Conservation (phyloP, 2,797 vertebrate species). For the Chiloscyllium punctatum region DNA sequence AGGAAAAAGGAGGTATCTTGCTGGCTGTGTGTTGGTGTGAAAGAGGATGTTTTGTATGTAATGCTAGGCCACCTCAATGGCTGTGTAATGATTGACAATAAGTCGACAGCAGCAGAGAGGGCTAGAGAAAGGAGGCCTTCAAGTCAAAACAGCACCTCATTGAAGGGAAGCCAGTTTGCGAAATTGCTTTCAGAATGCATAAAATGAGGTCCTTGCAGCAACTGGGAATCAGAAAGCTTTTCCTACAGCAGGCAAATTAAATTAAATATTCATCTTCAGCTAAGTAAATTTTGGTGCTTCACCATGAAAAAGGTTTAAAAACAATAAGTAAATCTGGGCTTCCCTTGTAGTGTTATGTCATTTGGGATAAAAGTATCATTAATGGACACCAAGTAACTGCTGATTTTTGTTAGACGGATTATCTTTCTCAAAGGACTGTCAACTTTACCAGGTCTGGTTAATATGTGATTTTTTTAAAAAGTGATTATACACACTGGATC, state of each 20-base stretch:
- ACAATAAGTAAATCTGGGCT: background rate
- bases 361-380: background rate
- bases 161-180: background rate
- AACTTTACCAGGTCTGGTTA: background rate
- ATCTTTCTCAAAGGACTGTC: too few species aligned
- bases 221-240: background rate
- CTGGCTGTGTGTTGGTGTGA: too few species aligned
- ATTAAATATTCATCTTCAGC: background rate
- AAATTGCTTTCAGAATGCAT: background rate
- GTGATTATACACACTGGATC: too few species aligned
- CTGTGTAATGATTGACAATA: background rate
- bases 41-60: background rate
- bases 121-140: background rate
- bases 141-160: too few species aligned
- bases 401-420: background rate
- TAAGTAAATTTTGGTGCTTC: background rate
- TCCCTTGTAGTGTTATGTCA: background rate
- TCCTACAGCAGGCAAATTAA: background rate
- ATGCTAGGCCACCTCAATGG: too few species aligned
- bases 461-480: too few species aligned
- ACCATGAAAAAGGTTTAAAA: background rate
- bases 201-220: background rate
- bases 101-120: background rate
- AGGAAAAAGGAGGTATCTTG: background rate
- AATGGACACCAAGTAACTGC: background rate